phyloP scores from a whole-genome alignment of 2,797 vertebrate genomes.

The Leuciscus waleckii region DNA sequence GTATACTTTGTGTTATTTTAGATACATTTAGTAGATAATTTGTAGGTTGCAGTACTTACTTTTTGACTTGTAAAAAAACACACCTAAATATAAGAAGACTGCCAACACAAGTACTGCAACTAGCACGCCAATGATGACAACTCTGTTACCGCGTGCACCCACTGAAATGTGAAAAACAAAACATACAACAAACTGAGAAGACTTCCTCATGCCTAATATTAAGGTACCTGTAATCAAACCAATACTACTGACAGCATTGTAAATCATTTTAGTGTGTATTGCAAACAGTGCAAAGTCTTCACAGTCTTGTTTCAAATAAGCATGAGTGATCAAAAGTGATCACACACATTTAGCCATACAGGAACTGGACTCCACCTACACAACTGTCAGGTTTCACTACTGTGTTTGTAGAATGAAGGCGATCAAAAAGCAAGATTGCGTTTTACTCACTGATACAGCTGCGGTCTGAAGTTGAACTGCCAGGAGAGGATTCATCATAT shows the following conservation, averaged over 20 bases:
- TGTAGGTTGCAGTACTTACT: background rate
- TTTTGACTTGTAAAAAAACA: fast-evolving
- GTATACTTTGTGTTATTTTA: too few relatives aligned
- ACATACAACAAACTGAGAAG: conserved; percentile 7
- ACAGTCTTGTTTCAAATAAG: background rate
- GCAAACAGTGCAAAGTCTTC: background rate
- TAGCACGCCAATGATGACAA: fast-evolving
- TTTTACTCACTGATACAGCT: conserved; percentile 72
- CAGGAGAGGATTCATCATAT: background rate
- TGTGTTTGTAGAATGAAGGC: background rate
- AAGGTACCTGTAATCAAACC: background rate
- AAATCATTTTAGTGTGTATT: background rate
- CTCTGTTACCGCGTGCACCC: background rate
- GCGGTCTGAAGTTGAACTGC: conserved; percentile 63
- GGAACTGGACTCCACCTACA: conserved; percentile 37
- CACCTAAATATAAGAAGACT: fast-evolving
- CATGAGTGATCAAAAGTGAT: background rate
- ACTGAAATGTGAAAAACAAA: conserved; percentile 24
- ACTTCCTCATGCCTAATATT: background rate
- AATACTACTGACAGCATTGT: background rate
- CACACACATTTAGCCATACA: background rate
- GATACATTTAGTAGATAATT: background rate
- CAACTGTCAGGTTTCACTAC: conserved; percentile 34
- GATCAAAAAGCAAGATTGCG: background rate
- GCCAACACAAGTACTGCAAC: fast-evolving